Conservation (phyloP, 2,113 vertebrate genomes). For the Aix galericulata region DNA sequence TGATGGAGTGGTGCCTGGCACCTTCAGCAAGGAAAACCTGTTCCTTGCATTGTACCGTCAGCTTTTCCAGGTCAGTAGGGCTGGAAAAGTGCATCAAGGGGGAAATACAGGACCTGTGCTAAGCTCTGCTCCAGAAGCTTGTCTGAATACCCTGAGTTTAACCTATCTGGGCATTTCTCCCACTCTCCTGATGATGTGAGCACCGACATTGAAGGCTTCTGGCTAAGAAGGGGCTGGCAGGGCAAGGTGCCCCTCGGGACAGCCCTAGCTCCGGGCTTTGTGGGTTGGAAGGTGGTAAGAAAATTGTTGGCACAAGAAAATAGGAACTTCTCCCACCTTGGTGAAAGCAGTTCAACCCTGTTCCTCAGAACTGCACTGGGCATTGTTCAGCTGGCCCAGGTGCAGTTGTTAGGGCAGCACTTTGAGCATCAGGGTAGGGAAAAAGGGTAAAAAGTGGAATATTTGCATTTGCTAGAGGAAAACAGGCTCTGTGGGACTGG, state of each 20-base stretch:
- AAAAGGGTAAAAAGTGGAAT: not conserved
- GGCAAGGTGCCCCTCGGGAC: not conserved
- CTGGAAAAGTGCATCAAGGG: not conserved
- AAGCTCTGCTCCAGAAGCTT: not conserved
- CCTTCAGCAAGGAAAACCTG: not conserved
- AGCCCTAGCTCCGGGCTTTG: not conserved
- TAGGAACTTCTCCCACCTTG: not conserved
- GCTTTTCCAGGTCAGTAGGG: not conserved
- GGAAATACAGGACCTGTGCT: not conserved
- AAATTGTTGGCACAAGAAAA: not conserved
- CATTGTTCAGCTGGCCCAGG: not conserved
- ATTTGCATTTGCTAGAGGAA: not conserved
- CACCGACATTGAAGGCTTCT: not conserved
- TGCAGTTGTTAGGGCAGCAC: not conserved
- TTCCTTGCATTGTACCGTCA: not conserved
- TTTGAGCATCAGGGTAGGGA: not conserved
- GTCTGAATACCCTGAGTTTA: not conserved
- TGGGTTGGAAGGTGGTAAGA: not conserved
- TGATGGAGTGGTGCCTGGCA: not conserved
- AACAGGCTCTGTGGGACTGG: not conserved
- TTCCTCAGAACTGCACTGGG: accelerated
- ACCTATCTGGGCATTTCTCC: not conserved
- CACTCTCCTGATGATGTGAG: not conserved
- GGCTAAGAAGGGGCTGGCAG: not conserved
- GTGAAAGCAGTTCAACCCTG: not conserved